A percentile compares a stretch with the other conserved stretches of the same genome.
These are phyloP conservation scores for Drosophila rellima DNA, from an alignment of 2,888 invertebrate species.

Conservation along the genomic window DNA sequence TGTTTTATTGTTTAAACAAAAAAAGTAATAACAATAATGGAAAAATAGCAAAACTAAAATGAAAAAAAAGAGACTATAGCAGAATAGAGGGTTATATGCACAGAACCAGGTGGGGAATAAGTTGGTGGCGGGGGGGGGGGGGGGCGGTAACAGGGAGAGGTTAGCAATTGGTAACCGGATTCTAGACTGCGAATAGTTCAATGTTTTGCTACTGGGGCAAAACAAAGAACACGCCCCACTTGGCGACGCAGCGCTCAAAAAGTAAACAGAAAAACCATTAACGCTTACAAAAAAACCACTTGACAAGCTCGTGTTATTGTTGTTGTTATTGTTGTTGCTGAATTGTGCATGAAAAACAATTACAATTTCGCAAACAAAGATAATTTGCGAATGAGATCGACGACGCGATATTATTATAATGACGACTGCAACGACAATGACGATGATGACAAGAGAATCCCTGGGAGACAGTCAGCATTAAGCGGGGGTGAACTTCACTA, in stretches of 20 bases:
- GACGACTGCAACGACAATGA: slow-evolving; percentile 48
- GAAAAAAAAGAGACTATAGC: slow-evolving; percentile 21
- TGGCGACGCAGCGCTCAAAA: slow-evolving; percentile 55
- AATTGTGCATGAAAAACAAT: slow-evolving; percentile 69
- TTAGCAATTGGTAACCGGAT: slow-evolving; percentile 25
- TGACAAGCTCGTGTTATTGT: slow-evolving; percentile 45
- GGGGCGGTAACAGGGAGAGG: not conserved
- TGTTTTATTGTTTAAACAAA: slow-evolving; percentile 53
- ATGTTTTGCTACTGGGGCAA: slow-evolving; percentile 66
- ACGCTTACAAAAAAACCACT: slow-evolving; percentile 60
- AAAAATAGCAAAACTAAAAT: slow-evolving; percentile 11
- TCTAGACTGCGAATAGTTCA: slow-evolving; percentile 59
- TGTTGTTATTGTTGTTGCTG: slow-evolving; percentile 32
- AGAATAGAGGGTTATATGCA: slow-evolving; percentile 8
- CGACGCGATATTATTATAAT: slow-evolving; percentile 64
- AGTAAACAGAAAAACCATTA: slow-evolving; percentile 72
- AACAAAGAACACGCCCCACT: slow-evolving; percentile 67
- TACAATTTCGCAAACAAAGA: slow-evolving; percentile 79
- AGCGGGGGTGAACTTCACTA: slow-evolving; percentile 3
- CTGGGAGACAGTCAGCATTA: not conserved
- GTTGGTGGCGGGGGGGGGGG: not conserved
- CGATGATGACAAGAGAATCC: slow-evolving; percentile 5
- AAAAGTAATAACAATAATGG: slow-evolving; percentile 16
- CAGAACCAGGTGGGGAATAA: not conserved
- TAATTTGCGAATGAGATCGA: slow-evolving; percentile 76